Percentiles rank a stretch among this genome's conserved stretches.
phyloP scores from a whole-genome alignment of 2,888 invertebrate genomes.

The Drosophila nigritarsus region DNA sequence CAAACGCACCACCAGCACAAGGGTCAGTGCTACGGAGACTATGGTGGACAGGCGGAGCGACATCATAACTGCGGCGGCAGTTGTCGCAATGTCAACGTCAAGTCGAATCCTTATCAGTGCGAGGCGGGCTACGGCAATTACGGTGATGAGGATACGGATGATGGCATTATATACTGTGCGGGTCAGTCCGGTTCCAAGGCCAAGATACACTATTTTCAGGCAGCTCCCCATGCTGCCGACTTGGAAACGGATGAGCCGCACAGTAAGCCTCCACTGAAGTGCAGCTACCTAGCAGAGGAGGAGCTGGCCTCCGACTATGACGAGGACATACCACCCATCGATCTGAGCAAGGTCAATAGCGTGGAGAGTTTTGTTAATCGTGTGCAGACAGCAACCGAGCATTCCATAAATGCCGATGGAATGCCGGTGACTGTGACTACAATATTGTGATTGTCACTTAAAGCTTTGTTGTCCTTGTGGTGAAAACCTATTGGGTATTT shows the following conservation, averaged over 20 bases:
- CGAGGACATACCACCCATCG: conserved; percentile 81
- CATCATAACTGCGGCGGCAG: conserved; percentile 82
- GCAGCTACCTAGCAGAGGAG: conserved; percentile 73
- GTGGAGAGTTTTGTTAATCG: conserved; percentile 77
- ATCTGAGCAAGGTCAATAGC: conserved; percentile 77
- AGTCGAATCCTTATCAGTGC: conserved; percentile 83
- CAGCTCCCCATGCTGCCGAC: conserved; percentile 51
- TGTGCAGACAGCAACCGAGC: conserved; percentile 78
- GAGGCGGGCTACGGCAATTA: conserved; percentile 83
- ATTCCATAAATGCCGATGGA: conserved; percentile 82
- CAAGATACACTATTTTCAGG: conserved; percentile 71
- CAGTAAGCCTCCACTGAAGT: conserved; percentile 39
- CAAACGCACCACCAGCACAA: conserved; percentile 71
- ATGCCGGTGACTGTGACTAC: conserved; percentile 83
- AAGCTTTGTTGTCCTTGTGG: conserved; percentile 17
- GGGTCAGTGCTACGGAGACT: conserved; percentile 82
- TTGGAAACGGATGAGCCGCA: conserved; percentile 47
- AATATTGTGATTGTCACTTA: conserved; percentile 83
- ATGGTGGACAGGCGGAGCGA: conserved; percentile 81
- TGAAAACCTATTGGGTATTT: not conserved
- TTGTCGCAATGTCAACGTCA: conserved; percentile 82
- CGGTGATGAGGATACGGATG: conserved; percentile 80
- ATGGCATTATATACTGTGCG: conserved; percentile 82
- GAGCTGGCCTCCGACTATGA: conserved; percentile 78
- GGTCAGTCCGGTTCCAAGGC: conserved; percentile 65